Conservation (phyloP, 2,888 invertebrate genomes). For the Apotomis turbidana region DNA sequence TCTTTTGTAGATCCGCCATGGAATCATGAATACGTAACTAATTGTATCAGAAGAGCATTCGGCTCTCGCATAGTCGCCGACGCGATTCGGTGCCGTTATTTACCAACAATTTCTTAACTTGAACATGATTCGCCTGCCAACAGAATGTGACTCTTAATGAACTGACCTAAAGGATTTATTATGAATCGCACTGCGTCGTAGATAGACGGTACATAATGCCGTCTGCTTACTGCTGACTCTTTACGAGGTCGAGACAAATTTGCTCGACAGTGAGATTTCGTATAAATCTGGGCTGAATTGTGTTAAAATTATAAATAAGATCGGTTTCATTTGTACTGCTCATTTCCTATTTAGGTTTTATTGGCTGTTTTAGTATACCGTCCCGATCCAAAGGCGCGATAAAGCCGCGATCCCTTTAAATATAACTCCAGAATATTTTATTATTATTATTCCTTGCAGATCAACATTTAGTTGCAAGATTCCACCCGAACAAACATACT, state of each 20-base stretch:
- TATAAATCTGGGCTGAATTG: background rate
- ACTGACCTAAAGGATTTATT: background rate
- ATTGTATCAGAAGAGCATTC: slow-evolving; percentile 37
- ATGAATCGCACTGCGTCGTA: background rate
- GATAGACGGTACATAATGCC: too few species aligned
- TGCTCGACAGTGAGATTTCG: slow-evolving; percentile 15
- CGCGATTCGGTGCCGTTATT: slow-evolving; percentile 29
- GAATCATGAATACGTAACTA: slow-evolving; percentile 28
- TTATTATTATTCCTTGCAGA: too few species aligned
- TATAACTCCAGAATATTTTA: too few species aligned
- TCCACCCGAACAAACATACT: too few species aligned
- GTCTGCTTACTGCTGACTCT: background rate
- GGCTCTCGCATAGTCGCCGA: slow-evolving; percentile 18
- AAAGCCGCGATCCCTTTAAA: too few species aligned
- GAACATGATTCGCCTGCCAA: background rate
- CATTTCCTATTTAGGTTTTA: too few species aligned
- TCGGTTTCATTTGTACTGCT: too few species aligned
- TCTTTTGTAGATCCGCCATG: slow-evolving; percentile 12
- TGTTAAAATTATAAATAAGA: background rate
- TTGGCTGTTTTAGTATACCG: too few species aligned
- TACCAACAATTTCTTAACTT: slow-evolving; percentile 6
- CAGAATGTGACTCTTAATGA: slow-evolving; percentile 6
- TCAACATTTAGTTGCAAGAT: too few species aligned
- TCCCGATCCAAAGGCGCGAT: too few species aligned
- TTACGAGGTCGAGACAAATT: slow-evolving; percentile 30